Evolutionary conservation across 2,888 invertebrate genomes (phyloP).

Genomic region (Diaphora mendica): DNA sequence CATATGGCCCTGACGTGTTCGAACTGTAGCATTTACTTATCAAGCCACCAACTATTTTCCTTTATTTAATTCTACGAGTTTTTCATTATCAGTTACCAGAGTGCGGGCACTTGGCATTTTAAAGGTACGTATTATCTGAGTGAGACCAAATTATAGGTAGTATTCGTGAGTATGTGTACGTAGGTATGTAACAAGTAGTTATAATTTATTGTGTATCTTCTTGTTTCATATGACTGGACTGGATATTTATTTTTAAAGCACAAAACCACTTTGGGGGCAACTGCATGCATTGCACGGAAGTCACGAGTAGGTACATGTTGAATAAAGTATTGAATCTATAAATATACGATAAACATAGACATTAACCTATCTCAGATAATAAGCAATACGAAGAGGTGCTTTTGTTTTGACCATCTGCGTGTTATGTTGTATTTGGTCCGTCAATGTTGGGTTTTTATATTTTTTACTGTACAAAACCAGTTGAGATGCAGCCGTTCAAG

Average conservation of each 20-base stretch:
- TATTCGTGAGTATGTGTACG: not conserved
- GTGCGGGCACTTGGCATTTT: not conserved
- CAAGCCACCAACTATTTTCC: not conserved
- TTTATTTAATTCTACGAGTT: not conserved
- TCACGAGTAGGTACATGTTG: conserved; percentile 32
- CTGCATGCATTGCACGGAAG: conserved; percentile 48
- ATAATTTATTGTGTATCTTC: conserved; percentile 19
- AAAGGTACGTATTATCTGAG: not conserved
- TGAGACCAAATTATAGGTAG: not conserved
- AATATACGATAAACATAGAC: conserved; percentile 28
- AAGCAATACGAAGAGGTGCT: not conserved
- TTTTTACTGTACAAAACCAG: not conserved
- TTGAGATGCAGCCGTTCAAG: not conserved
- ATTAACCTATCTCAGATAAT: not conserved
- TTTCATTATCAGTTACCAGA: not conserved
- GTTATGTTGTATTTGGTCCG: not conserved
- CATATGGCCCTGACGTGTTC: not conserved
- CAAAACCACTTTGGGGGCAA: conserved; percentile 42
- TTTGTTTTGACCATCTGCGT: not conserved
- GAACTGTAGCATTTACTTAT: not conserved
- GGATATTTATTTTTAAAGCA: conserved; percentile 23
- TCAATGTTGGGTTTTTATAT: not conserved
- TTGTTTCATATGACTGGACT: conserved; percentile 28
- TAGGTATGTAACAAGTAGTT: not conserved
- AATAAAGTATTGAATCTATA: conserved; percentile 31